Conservation (phyloP, 2,113 vertebrate species). For the Turnix velox region DNA sequence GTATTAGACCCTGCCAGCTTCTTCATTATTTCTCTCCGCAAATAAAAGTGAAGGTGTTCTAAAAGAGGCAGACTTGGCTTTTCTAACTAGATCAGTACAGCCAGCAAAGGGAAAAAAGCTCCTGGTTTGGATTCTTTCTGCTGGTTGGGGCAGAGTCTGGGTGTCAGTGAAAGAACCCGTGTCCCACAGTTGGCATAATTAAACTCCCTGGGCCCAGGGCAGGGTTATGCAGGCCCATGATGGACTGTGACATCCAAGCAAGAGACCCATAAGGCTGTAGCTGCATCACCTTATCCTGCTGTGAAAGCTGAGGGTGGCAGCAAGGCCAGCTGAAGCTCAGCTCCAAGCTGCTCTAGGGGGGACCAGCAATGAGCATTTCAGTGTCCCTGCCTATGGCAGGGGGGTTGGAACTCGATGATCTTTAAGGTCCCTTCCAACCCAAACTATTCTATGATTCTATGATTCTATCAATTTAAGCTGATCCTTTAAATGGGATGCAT, state of each 20-base stretch:
- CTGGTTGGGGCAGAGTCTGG: neutral
- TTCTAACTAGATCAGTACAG: fast-evolving
- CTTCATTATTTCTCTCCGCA: neutral
- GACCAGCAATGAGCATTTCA: neutral
- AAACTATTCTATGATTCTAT: no score
- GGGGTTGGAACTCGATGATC: no score
- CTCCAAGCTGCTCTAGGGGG: no score
- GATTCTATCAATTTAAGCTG: neutral
- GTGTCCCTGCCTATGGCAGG: no score
- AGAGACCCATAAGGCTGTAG: no score
- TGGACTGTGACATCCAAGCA: no score
- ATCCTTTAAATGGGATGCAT: neutral
- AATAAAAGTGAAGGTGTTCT: neutral
- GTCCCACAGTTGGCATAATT: neutral
- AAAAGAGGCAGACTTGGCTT: neutral
- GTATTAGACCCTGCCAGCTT: neutral
- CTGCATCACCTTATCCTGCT: neutral
- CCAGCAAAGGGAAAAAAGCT: fast-evolving
- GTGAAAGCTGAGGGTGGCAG: neutral
- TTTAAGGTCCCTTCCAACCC: no score
- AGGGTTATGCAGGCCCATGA: no score
- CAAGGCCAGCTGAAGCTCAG: neutral
- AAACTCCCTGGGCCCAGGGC: no score
- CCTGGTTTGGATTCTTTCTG: neutral
- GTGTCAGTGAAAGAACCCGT: fast-evolving